phyloP scores from a whole-genome alignment of 2,113 vertebrate genomes.

The Cacatua alba region DNA sequence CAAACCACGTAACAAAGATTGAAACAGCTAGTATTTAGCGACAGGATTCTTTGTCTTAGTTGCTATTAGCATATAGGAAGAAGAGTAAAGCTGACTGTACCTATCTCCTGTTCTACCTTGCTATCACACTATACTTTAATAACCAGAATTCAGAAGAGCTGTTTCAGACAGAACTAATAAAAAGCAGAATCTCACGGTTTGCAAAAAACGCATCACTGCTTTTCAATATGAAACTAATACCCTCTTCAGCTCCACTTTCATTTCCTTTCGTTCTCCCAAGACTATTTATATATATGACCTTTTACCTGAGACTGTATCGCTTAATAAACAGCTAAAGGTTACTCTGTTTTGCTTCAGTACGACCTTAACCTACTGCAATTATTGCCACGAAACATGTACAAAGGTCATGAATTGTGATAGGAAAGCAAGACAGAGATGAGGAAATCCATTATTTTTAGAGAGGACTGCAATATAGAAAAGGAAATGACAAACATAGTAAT shows the following conservation, averaged over 20 bases:
- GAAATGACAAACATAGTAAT: constrained; percentile 30
- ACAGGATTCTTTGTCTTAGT: not conserved
- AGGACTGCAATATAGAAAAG: not conserved
- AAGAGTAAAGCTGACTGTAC: not conserved
- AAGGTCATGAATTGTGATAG: not conserved
- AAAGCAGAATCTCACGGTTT: not conserved
- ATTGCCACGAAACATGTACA: not conserved
- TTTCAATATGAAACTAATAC: not conserved
- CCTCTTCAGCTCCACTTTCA: not conserved
- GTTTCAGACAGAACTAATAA: not conserved
- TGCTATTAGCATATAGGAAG: not conserved
- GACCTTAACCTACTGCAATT: constrained; percentile 1
- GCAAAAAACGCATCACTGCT: not conserved
- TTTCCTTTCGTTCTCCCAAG: constrained; percentile 35
- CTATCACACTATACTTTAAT: not conserved
- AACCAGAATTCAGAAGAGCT: not conserved
- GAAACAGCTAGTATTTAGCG: not conserved
- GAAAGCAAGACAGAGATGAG: not conserved
- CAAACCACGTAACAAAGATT: not conserved
- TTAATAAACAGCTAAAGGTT: constrained; percentile 35
- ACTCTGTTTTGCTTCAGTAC: not conserved
- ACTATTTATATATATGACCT: constrained; percentile 41
- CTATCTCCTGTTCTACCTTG: not conserved
- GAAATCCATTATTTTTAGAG: constrained; percentile 32
- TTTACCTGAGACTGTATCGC: not conserved